Base-by-base conservation (phyloP, 53 echinoderm and acorn worm genomes). In the Zoroaster sp. region DNA sequence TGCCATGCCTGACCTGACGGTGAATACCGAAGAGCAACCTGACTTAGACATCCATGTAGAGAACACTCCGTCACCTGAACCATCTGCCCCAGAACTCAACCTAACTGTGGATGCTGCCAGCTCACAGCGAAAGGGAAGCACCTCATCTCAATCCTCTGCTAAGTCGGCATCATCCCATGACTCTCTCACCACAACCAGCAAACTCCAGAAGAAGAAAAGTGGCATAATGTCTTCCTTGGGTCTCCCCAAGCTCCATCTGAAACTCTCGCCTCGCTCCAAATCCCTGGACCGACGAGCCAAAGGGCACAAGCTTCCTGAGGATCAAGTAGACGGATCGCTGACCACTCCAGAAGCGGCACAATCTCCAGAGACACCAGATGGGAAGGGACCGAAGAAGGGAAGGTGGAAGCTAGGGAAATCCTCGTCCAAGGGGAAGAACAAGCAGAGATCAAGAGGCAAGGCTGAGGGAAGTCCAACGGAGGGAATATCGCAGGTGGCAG, bases 191-290 rank as follows among this genome's bases (percentile, higher is more conserved):
- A 31, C 88, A 43, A 45, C 87, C 52, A 74, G 83, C 52, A 81
- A 93, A 85, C 36, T 77, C 49, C 68, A 85, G 77, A 91, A 91
- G 88, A 91, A 90, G 72, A 93, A 93, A 81, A 74, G 91, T 49
- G 78, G 91, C 36, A 80, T 88, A 46, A 83, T 91, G 86, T 82
- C 91, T 41, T 91, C 91, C 30, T 73, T 93, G 8, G 88, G 81
- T 41, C 65, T 93, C 49, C 66, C 88, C 71, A 88, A 92, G 65
- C 83, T 92, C 44, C 77, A 83, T 72, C 59, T 92, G 51, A 92
- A 86, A 45, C 92, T 73, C 47, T 78, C 88, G 7, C 88, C 77
- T 52, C 89, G 89, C 38, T 83, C 77, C 72, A 92, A 89, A 65
- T 77, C 68, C 66, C 34, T 76, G 18, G 54, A 44, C 51, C 49